Percentiles rank a stretch among this genome's conserved stretches.
phyloP scores from a whole-genome alignment of 1,140 invertebrate species.

The Sarcophaga peregrina region DNA sequence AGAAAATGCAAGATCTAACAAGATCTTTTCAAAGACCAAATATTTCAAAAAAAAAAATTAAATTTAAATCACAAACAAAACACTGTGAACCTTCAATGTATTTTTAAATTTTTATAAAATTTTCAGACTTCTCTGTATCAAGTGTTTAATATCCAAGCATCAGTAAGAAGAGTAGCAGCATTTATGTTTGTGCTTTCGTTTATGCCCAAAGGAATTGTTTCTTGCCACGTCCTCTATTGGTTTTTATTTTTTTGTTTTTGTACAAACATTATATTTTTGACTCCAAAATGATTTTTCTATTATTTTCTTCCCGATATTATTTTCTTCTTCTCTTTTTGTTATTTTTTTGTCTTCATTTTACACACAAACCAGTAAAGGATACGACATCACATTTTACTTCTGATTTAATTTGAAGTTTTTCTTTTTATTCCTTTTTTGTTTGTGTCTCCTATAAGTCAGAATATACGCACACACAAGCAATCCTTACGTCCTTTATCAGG shows the following conservation, averaged over 20 bases:
- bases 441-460: conserved; percentile 1
- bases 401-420: conserved; percentile 39
- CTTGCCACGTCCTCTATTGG: conserved; percentile 36
- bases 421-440: too few relatives aligned
- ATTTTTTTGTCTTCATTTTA: neutral
- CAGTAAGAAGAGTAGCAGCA: too few relatives aligned
- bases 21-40: too few relatives aligned
- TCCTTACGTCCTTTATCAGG: neutral
- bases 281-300: neutral
- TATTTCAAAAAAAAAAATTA: too few relatives aligned
- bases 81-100: conserved; percentile 33
- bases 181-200: neutral
- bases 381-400: conserved; percentile 38
- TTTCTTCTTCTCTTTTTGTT: neutral
- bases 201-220: conserved; percentile 35
- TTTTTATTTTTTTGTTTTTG: too few relatives aligned
- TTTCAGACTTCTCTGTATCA: conserved; percentile 7
- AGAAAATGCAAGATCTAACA: too few relatives aligned
- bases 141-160: conserved; percentile 21
- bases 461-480: neutral
- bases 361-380: neutral
- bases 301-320: neutral
- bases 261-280: conserved; percentile 26
- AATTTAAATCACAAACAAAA: too few relatives aligned
- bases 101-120: conserved; percentile 30